Evolutionary conservation across 2,888 invertebrate genomes (phyloP).

Genomic region (Melinaea menophilus): DNA sequence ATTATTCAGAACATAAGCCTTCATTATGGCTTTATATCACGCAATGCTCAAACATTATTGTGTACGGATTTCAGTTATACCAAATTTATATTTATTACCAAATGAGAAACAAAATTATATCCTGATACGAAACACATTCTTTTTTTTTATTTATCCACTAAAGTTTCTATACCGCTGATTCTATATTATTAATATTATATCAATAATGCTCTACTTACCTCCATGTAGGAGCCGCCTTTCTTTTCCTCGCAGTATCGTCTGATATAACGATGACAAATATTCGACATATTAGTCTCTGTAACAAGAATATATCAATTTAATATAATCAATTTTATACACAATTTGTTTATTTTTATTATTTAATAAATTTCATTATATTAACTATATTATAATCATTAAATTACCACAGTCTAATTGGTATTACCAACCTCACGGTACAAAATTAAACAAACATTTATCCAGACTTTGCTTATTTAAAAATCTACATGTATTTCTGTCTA

Average conservation of each 20-base stretch:
- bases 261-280: slow-evolving; percentile 68
- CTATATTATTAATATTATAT: not conserved
- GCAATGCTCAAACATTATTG: slow-evolving; percentile 21
- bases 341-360: not conserved
- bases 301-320: slow-evolving; percentile 27
- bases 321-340: not conserved
- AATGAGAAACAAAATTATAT: not conserved
- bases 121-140: too few species aligned
- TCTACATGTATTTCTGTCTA: slow-evolving; percentile 9
- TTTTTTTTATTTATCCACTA: too few species aligned
- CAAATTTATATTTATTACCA: not conserved
- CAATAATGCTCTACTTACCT: slow-evolving; percentile 44
- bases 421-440: slow-evolving; percentile 10
- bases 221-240: slow-evolving; percentile 69
- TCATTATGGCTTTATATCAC: slow-evolving; percentile 18
- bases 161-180: too few species aligned
- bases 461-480: slow-evolving; percentile 18
- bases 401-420: not conserved
- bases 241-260: slow-evolving; percentile 60
- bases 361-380: not conserved
- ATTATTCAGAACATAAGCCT: slow-evolving; percentile 6
- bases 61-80: not conserved
- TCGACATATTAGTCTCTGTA: slow-evolving; percentile 64
- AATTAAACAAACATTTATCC: slow-evolving; percentile 23
- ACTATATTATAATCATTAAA: not conserved